Conservation (phyloP, 2,113 vertebrate species). For the Cyprinodon tularosa region DNA sequence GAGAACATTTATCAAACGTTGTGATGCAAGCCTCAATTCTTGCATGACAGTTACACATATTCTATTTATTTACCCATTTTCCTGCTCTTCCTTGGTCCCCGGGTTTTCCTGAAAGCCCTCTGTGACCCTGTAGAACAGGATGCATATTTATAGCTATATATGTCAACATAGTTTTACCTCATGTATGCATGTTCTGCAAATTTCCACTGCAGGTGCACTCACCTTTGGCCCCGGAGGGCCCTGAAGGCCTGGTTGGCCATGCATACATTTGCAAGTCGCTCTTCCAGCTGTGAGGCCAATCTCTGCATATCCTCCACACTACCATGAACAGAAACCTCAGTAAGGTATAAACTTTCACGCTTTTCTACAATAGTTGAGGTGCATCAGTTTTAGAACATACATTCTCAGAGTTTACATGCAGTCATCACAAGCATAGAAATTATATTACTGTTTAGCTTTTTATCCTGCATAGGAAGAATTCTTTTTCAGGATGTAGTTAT, state of each 20-base stretch:
- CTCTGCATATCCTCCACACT: conserved; percentile 79
- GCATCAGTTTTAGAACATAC: neutral
- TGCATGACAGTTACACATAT: neutral
- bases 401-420: neutral
- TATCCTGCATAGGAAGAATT: neutral
- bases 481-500: neutral
- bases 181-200: neutral
- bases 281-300: conserved; percentile 64
- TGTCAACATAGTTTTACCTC: conserved; percentile 8
- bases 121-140: conserved; percentile 76
- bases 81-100: conserved; percentile 69
- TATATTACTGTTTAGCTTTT: neutral
- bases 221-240: conserved; percentile 73
- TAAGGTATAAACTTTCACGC: conserved; percentile 4
- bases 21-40: neutral
- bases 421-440: neutral
- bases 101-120: conserved; percentile 72
- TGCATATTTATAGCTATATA: conserved; percentile 13
- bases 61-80: conserved; percentile 73
- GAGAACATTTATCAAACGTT: conserved; percentile 11
- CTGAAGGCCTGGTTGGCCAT: conserved; percentile 69
- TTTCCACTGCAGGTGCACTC: conserved; percentile 10
- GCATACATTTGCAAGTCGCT: conserved; percentile 69
- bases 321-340: conserved; percentile 13
- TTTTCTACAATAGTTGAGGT: neutral